Percentiles rank a stretch among this genome's conserved stretches.
These are phyloP conservation scores for Acropora tenuis DNA, from an alignment of 64 coral and sea anemone genomes.

Conservation along the genomic window DNA sequence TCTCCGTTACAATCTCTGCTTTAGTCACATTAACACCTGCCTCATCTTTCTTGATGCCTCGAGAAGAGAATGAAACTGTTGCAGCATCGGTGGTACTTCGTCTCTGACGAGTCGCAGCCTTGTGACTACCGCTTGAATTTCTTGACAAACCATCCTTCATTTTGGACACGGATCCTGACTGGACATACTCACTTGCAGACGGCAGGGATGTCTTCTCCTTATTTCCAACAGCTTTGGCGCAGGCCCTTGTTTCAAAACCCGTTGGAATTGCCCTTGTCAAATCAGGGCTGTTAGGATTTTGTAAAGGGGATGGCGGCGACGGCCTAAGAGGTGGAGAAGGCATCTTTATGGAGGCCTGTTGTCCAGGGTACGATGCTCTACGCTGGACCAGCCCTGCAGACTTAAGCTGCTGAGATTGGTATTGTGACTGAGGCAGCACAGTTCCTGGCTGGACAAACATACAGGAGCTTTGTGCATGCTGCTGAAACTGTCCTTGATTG, in stretches of 20 bases:
- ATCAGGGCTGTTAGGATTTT: conserved; percentile 30
- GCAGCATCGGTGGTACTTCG: conserved; percentile 20
- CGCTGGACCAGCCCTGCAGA: conserved; percentile 11
- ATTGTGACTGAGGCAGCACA: neutral
- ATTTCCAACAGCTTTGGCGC: neutral
- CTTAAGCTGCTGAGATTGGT: conserved; percentile 36
- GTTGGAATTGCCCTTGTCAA: neutral
- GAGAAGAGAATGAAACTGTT: conserved; percentile 1
- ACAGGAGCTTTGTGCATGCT: conserved; percentile 50
- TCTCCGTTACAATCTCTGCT: neutral
- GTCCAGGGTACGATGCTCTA: conserved; percentile 47
- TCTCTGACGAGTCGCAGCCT: conserved; percentile 17
- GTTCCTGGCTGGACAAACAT: conserved; percentile 67
- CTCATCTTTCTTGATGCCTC: neutral
- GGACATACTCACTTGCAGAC: neutral
- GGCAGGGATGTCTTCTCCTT: conserved; percentile 20
- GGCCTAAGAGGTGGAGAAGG: conserved; percentile 20
- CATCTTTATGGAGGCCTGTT: conserved; percentile 26
- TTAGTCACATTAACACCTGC: neutral
- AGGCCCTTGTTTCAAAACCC: conserved; percentile 13
- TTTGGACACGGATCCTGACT: neutral
- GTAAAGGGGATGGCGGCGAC: conserved; percentile 28
- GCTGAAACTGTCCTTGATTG: conserved; percentile 35
- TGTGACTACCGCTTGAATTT: neutral
- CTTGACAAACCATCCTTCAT: neutral